Evolutionary conservation across 1,140 invertebrate species (phyloP).

Genomic region (Calliphora vicina): DNA sequence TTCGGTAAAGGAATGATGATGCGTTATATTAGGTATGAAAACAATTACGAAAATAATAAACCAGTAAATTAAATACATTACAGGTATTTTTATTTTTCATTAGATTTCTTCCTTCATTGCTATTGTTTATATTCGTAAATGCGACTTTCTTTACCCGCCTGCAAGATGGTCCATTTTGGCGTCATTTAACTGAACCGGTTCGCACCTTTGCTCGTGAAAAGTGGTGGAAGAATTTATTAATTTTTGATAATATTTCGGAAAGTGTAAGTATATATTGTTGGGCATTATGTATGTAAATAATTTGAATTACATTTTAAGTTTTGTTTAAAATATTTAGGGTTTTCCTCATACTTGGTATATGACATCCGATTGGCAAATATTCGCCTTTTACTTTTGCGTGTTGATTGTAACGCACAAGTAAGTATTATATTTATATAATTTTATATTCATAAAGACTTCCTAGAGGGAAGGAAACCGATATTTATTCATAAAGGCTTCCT

Average conservation of each 20-base stretch:
- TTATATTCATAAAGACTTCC: too few species aligned
- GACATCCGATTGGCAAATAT: slow-evolving; percentile 76
- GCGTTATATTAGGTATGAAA: neutral
- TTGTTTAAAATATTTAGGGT: slow-evolving; percentile 65
- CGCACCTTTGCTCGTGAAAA: slow-evolving; percentile 67
- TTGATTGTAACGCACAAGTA: slow-evolving; percentile 63
- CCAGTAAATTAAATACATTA: too few species aligned
- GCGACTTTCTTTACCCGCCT: slow-evolving; percentile 61
- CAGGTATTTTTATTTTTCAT: slow-evolving; percentile 40
- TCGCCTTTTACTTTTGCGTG: slow-evolving; percentile 70
- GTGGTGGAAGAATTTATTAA: slow-evolving; percentile 75
- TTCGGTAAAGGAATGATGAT: neutral
- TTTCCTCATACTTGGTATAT: slow-evolving; percentile 78
- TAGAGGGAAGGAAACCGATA: too few species aligned
- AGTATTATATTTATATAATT: too few species aligned
- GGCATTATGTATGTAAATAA: too few species aligned
- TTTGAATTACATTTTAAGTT: too few species aligned
- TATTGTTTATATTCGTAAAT: slow-evolving; percentile 65
- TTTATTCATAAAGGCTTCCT: too few species aligned
- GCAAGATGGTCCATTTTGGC: slow-evolving; percentile 66
- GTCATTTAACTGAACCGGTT: slow-evolving; percentile 62
- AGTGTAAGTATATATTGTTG: slow-evolving; percentile 26
- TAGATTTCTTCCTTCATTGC: slow-evolving; percentile 66
- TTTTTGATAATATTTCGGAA: slow-evolving; percentile 67
- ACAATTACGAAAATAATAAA: too few species aligned